Evolutionary conservation across 2,888 invertebrate species (phyloP), one percentile per base, ranked within the genome.

Genomic region (Candidula unifasciata): DNA sequence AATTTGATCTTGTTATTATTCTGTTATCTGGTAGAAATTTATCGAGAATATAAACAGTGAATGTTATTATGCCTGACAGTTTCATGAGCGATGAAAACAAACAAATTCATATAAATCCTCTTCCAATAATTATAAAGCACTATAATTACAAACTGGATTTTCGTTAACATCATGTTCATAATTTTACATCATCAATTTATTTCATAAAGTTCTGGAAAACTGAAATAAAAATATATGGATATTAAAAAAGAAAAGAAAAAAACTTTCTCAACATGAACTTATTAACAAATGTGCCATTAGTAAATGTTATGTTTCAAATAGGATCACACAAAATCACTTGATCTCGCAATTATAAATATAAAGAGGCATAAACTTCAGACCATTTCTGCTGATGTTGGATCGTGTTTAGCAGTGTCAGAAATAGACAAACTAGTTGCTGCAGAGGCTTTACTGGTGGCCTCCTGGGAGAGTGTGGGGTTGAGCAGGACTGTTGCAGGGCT

Each of bases 401-500:
- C 27, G 8, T 71, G 69, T 44, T 84, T 71, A 78, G 74, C 44
- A 79, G 8, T 78, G 21, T 83, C 83, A 13, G 74, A 74, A 27
- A 74, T n/a, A 80, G 84, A 80, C 64, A 84, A 33, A 37, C 78
- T 82, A 6, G 66, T 18, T 44, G 82, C 57, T n/a, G 82, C 57
- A 2, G 66, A 64, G 30, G n/a, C 33, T 30, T 21, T 66, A 33
- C 37, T 21, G 13, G 60, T 24, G 18, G 83, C 5, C n/a, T 57
- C 54, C 71, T 44, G 27, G 33, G 74, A 37, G 13, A 44, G 3
- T 6, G 52, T n/a, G 0, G 80, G 52, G 54, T 52, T 76, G 13
- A 30, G n/a, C 71, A 77, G 77, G 27, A 24, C 52, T 66, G 84
- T 8, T 57, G 83, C n/a, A 30, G 87, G 87, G 57, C 82, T 87